Conservation (phyloP, 92 coral and sea anemone species). For the Parazoanthus darwini region DNA sequence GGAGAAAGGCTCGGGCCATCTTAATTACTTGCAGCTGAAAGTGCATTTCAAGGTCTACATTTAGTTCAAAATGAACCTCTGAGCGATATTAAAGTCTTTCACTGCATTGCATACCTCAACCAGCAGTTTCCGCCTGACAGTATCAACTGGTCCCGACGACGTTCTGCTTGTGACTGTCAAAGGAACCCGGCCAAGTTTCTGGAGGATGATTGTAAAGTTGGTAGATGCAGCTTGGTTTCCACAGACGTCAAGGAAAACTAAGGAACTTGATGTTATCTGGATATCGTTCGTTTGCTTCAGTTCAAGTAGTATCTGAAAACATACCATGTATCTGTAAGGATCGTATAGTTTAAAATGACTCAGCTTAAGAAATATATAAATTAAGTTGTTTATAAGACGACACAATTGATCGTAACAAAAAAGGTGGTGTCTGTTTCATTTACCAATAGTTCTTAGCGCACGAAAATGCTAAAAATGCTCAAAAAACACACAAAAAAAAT, state of each 20-base stretch:
- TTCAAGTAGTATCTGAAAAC: constrained; percentile 32
- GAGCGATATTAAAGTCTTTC: too few relatives aligned
- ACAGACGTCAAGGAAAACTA: constrained; percentile 25
- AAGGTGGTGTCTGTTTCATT: too few relatives aligned
- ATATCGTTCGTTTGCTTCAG: constrained; percentile 19
- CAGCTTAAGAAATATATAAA: neutral
- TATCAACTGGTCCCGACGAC: constrained; percentile 27
- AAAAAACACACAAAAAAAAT: too few relatives aligned
- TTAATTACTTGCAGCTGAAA: too few relatives aligned
- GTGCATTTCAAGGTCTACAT: too few relatives aligned
- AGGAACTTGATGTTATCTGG: constrained; percentile 32
- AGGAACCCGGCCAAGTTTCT: constrained; percentile 36
- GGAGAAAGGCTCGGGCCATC: too few relatives aligned
- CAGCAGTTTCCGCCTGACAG: constrained; percentile 41
- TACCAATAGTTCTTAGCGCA: too few relatives aligned
- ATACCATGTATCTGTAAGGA: too few relatives aligned
- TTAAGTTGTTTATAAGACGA: neutral
- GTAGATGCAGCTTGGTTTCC: constrained; percentile 28
- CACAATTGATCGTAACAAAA: too few relatives aligned
- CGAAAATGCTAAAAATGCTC: too few relatives aligned
- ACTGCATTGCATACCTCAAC: constrained; percentile 32
- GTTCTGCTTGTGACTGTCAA: constrained; percentile 33
- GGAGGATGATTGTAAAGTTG: constrained; percentile 42
- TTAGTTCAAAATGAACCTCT: too few relatives aligned
- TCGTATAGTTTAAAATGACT: too few relatives aligned